Base-by-base conservation (phyloP, 2,888 invertebrate genomes). In the Coenonympha arcania region DNA sequence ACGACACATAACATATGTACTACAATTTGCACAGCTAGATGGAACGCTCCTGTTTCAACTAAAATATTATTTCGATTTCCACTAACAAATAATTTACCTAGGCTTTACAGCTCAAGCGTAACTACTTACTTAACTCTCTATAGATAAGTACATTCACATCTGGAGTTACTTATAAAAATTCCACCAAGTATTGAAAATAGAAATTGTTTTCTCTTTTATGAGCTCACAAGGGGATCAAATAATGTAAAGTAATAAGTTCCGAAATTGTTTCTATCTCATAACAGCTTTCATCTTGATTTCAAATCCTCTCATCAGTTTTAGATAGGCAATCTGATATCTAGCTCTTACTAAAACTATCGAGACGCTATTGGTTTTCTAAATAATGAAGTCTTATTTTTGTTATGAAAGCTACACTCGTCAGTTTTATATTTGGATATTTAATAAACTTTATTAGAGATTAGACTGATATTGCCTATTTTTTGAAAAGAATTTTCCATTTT, bases 151-250 rank as follows among this genome's bases (percentile, higher is more conserved):
- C 8, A 8, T 13, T 36, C 11, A 6, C 15, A 6, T 39, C 24
- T 39, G 9, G 9, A 37, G 37, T 5, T 39, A n/a, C n/a, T n/a
- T n/a, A 24, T 39, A 39, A 39, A 39, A 24, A 15, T 24, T 24
- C 15, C 15, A 24, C 22, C 9, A 39, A 24, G 15, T 39, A 39
- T 24, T 24, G 24, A 22, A 39, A 22, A 24, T 39, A 39, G 8
- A 39, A 39, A 39, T 24, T 22, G 39, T 39, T 39, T 39, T 39
- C 39, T 15, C 22, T 39, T 36, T 39, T 39, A 15, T 24, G 15
- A 22, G 22, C 39, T 39, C 13, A 15, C 37, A 22, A 37, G 15
- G 22, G 24, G 37, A 37, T 37, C 22, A 22, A 37, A 37, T 37
- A 22, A 37, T 22, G 13, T 13, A 8, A 37, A 37, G 22, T 24